These are phyloP conservation scores for Pipistrellus nathusii DNA, from an alignment of 2,797 vertebrate species.

Conservation along the genomic window DNA sequence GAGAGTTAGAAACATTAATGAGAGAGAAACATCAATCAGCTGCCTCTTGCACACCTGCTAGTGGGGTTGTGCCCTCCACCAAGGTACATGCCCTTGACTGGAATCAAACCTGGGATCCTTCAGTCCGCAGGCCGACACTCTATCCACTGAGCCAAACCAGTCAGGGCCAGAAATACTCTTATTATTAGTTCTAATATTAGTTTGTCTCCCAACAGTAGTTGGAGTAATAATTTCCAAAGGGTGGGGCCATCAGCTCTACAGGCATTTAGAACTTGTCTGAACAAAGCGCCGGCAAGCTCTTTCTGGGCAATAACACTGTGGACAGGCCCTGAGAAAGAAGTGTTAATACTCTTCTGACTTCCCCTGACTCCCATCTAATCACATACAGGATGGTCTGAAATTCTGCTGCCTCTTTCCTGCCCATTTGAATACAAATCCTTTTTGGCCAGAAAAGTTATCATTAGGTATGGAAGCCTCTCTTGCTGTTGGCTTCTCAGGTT, in stretches of 20 bases:
- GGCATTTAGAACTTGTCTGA: constrained; percentile 51
- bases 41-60: too few species aligned
- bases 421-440: constrained; percentile 46
- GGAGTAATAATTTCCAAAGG: constrained; percentile 30
- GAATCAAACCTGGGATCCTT: too few species aligned
- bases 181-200: neutral
- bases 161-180: neutral
- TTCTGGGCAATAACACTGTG: neutral
- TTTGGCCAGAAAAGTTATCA: constrained; percentile 44
- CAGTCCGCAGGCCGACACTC: too few species aligned
- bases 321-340: neutral
- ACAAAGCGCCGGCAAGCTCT: neutral
- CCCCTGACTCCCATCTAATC: neutral
- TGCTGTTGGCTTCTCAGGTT: neutral
- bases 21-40: too few species aligned
- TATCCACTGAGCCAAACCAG: too few species aligned
- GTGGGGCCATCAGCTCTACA: neutral
- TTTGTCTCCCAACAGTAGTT: neutral
- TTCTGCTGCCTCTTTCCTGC: constrained; percentile 23
- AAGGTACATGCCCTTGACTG: too few species aligned
- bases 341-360: neutral
- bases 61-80: too few species aligned
- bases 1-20: too few species aligned
- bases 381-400: constrained; percentile 9
- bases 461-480: neutral